Evolutionary conservation across 1,140 invertebrate species (phyloP).

Genomic region (Myzus persicae): DNA sequence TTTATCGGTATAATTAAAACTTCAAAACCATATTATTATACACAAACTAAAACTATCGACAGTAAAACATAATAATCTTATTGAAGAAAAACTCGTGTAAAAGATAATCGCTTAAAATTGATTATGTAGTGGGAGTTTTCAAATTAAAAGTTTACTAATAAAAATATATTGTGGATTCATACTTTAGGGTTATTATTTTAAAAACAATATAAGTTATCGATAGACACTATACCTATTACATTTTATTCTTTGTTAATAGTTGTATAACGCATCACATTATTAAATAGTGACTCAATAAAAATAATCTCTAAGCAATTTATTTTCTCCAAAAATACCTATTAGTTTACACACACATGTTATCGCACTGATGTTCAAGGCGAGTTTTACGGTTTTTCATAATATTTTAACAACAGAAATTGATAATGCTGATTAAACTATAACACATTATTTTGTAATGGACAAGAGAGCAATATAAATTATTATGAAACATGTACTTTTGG

Average conservation of each 20-base stretch:
- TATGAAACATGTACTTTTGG: not conserved
- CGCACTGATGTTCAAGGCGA: not conserved
- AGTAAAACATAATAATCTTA: constrained; percentile 10
- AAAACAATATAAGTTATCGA: not conserved
- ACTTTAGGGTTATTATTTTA: not conserved
- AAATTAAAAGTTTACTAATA: constrained; percentile 51
- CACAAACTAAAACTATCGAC: not conserved
- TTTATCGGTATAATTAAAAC: not conserved
- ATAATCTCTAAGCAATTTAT: not conserved
- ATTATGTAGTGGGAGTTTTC: not conserved
- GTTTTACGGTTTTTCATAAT: not conserved
- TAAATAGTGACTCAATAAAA: not conserved
- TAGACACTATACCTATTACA: not conserved
- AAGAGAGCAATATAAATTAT: not conserved
- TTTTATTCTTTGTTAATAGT: not conserved
- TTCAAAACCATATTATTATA: not conserved
- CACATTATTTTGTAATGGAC: not conserved
- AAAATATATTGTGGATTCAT: not conserved
- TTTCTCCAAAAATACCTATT: not conserved
- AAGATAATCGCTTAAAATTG: constrained; percentile 29
- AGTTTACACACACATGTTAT: not conserved
- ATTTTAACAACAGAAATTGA: not conserved
- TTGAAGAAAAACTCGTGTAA: not conserved
- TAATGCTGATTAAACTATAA: not conserved
- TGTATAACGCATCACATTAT: not conserved